These are phyloP conservation scores for Rhabdophis nuchalis DNA, from an alignment of 2,797 vertebrate species.

Conservation along the genomic window DNA sequence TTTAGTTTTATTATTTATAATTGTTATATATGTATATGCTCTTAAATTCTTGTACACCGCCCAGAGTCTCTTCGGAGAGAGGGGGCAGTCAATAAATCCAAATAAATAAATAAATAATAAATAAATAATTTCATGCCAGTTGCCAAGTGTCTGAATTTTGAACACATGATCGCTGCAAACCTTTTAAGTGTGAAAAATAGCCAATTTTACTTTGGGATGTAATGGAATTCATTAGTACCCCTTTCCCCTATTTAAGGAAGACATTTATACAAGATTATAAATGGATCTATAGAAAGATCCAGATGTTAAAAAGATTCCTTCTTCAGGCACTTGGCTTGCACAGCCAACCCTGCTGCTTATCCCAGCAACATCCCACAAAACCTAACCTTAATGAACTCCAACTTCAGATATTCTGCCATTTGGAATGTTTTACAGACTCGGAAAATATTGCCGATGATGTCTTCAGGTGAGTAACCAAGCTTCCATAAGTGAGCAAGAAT, in stretches of 20 bases:
- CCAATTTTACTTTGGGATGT: neutral
- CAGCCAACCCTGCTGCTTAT: neutral
- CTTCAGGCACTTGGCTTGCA: neutral
- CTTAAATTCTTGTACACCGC: too few relatives aligned
- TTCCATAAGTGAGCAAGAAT: slow-evolving; percentile 93
- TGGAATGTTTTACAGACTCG: slow-evolving; percentile 95
- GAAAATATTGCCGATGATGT: slow-evolving; percentile 95
- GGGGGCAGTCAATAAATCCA: too few relatives aligned
- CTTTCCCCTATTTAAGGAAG: neutral
- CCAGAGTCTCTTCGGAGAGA: too few relatives aligned
- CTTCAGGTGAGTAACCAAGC: slow-evolving; percentile 93
- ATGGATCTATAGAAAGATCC: neutral
- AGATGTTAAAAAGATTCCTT: neutral
- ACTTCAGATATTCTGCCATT: slow-evolving; percentile 94
- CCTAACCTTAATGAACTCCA: slow-evolving; percentile 95
- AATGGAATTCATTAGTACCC: neutral
- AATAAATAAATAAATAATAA: too few relatives aligned
- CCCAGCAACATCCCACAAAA: neutral
- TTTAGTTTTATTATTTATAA: too few relatives aligned
- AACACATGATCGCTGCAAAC: too few relatives aligned
- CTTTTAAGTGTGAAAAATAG: too few relatives aligned
- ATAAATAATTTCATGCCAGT: too few relatives aligned
- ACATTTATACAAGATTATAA: neutral
- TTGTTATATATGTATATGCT: too few relatives aligned
- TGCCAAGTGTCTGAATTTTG: too few relatives aligned